A percentile compares a stretch with the other conserved stretches of the same genome.
phyloP scores from a whole-genome alignment of 2,888 invertebrate species.

The Drosophila ezoana region DNA sequence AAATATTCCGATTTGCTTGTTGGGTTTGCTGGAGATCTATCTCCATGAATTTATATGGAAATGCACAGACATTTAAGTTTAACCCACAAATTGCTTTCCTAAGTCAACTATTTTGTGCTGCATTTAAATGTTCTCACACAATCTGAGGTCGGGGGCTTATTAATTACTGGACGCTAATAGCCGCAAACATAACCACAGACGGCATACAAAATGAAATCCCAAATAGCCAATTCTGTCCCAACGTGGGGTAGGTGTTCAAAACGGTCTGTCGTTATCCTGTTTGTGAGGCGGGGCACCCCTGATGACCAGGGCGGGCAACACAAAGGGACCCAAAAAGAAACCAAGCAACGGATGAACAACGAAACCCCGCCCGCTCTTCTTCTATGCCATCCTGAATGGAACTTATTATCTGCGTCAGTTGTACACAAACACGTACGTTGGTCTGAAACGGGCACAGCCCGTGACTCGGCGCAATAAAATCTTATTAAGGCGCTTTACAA shows the following conservation, averaged over 20 bases:
- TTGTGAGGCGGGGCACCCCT: slow-evolving; percentile 6
- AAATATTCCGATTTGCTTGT: background rate
- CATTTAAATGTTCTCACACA: slow-evolving; percentile 29
- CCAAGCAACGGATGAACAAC: slow-evolving; percentile 29
- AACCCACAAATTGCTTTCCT: slow-evolving; percentile 16
- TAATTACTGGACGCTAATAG: slow-evolving; percentile 59
- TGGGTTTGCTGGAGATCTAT: background rate
- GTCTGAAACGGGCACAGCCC: slow-evolving; percentile 34
- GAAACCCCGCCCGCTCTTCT: background rate
- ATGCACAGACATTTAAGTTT: slow-evolving; percentile 22
- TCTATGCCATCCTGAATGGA: slow-evolving; percentile 36
- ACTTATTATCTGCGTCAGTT: slow-evolving; percentile 77
- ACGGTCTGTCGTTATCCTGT: slow-evolving; percentile 49
- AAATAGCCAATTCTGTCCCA: slow-evolving; percentile 43
- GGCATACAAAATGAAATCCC: slow-evolving; percentile 24
- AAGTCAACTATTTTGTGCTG: background rate
- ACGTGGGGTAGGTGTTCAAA: slow-evolving; percentile 42
- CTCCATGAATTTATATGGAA: slow-evolving; percentile 1
- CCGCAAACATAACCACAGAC: slow-evolving; percentile 56
- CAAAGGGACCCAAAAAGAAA: slow-evolving; percentile 17
- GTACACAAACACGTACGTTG: slow-evolving; percentile 71
- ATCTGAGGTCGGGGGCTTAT: slow-evolving; percentile 33
- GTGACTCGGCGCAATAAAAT: slow-evolving; percentile 80
- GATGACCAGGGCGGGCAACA: slow-evolving; percentile 21
- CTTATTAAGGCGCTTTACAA: slow-evolving; percentile 77